Evolutionary conservation across 2,113 vertebrate species (phyloP).

Genomic region (Vanacampus margaritifer): DNA sequence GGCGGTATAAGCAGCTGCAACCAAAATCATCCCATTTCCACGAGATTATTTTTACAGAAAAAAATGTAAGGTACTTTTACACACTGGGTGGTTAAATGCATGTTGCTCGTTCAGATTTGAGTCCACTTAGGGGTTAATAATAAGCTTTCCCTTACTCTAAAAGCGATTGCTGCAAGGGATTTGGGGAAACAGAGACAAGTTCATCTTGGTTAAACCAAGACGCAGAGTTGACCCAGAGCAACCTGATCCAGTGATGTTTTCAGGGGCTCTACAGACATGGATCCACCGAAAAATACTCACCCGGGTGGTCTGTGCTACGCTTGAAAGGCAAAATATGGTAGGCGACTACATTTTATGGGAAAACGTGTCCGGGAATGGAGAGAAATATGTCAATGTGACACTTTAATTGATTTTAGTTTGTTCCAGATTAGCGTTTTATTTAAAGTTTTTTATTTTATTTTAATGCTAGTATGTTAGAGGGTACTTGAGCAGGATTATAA

Average conservation of each 20-base stretch:
- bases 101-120: constrained; percentile 31
- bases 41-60: neutral
- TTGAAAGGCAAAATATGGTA: constrained; percentile 59
- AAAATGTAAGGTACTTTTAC: too few species aligned
- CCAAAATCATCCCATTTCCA: neutral
- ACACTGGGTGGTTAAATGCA: constrained; percentile 8
- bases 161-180: constrained; percentile 68
- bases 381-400: neutral
- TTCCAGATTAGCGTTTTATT: neutral
- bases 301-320: constrained; percentile 36
- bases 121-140: constrained; percentile 54
- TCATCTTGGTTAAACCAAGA: constrained; percentile 65
- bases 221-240: constrained; percentile 52
- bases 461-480: constrained; percentile 5
- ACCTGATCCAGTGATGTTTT: constrained; percentile 56
- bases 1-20: too few species aligned
- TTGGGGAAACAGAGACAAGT: constrained; percentile 56
- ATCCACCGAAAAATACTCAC: constrained; percentile 46
- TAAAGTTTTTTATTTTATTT: constrained; percentile 7
- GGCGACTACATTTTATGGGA: constrained; percentile 12
- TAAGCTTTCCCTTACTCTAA: constrained; percentile 53
- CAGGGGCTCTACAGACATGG: constrained; percentile 40
- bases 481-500: constrained; percentile 36
- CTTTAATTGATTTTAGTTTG: neutral
- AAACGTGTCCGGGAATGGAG: neutral